Conservation (phyloP, 2,888 invertebrate genomes). For the Tigriopus californicus region DNA sequence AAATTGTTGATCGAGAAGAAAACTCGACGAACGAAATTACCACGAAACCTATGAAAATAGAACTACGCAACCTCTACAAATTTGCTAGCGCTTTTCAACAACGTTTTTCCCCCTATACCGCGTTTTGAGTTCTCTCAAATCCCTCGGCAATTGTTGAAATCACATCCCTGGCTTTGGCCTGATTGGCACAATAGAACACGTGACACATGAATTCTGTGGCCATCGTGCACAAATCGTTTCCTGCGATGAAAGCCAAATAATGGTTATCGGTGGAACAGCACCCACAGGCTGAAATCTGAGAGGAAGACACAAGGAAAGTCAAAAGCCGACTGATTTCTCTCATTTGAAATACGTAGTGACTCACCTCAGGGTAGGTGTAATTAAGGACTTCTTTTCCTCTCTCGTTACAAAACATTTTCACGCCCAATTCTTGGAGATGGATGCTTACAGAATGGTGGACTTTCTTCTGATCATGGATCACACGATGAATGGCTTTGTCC, state of each 20-base stretch:
- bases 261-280: background rate
- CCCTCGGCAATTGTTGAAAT: constrained; percentile 2
- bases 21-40: too few relatives aligned
- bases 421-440: background rate
- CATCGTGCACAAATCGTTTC: background rate
- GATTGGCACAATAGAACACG: constrained; percentile 2
- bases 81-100: too few relatives aligned
- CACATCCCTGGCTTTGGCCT: background rate
- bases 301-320: background rate
- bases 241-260: constrained; percentile 9
- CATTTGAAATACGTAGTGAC: background rate
- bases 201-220: constrained; percentile 7
- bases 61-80: too few relatives aligned
- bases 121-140: constrained; percentile 6
- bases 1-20: too few relatives aligned
- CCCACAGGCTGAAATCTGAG: background rate
- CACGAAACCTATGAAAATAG: too few relatives aligned
- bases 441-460: constrained; percentile 1
- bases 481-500: background rate
- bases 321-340: background rate
- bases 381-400: background rate
- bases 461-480: background rate
- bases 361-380: constrained; percentile 7
- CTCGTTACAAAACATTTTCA: constrained; percentile 1
- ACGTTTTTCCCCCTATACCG: background rate